These are phyloP conservation scores for Chamaetylas fuelleborni DNA, from an alignment of 2,113 vertebrate species.

Conservation along the genomic window DNA sequence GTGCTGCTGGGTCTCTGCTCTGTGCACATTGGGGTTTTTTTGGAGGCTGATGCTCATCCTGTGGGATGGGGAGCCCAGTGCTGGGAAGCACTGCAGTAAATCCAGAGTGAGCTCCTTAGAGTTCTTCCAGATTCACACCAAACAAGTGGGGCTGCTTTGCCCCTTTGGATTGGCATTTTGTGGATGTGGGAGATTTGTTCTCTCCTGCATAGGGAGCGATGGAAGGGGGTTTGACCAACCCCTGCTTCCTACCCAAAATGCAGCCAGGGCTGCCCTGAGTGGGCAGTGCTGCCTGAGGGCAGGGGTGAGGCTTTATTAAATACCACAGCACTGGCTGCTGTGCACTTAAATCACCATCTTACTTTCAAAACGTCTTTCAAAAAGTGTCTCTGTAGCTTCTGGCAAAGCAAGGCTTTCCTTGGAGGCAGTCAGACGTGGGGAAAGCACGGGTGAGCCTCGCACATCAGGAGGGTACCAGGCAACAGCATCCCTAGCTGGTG, in stretches of 20 bases:
- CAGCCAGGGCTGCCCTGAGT: not conserved
- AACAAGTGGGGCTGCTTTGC: not conserved
- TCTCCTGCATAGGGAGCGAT: fast-evolving
- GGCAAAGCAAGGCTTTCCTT: not conserved
- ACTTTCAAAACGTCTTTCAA: not conserved
- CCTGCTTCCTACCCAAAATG: not conserved
- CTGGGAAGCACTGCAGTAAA: not conserved
- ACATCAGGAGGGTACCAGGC: fast-evolving
- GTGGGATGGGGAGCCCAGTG: fast-evolving
- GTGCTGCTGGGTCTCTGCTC: not conserved
- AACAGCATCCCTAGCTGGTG: not conserved
- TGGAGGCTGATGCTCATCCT: not conserved
- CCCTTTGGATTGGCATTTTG: fast-evolving
- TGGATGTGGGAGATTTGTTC: not conserved
- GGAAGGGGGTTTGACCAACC: not conserved
- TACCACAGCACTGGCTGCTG: fast-evolving
- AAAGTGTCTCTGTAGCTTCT: not conserved
- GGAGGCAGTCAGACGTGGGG: fast-evolving
- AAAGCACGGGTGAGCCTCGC: fast-evolving
- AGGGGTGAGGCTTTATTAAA: not conserved
- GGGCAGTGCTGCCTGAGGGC: not conserved
- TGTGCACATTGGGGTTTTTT: fast-evolving
- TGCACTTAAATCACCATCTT: not conserved
- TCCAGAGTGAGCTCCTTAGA: fast-evolving
- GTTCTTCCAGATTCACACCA: not conserved